phyloP scores from a whole-genome alignment of 2,888 invertebrate genomes.

The Pomacea canaliculata region DNA sequence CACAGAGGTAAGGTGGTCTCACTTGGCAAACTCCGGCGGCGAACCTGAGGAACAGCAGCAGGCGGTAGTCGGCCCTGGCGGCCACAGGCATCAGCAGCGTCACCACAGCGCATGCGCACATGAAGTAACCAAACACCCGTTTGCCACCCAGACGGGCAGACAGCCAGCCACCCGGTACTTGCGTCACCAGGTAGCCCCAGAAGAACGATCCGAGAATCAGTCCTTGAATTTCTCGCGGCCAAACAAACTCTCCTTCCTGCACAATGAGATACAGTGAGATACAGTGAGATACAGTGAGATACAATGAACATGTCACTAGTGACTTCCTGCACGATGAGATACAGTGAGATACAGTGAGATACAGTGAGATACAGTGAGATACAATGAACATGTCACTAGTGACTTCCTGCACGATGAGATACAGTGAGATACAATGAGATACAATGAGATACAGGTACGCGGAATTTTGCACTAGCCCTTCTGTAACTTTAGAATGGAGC shows the following conservation, averaged over 20 bases:
- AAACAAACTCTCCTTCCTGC: conserved; percentile 49
- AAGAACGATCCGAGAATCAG: conserved; percentile 60
- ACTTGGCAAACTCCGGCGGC: conserved; percentile 87
- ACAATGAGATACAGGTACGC: no score
- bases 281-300: neutral
- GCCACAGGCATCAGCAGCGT: conserved; percentile 84
- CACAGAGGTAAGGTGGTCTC: neutral
- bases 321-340: no score
- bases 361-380: no score
- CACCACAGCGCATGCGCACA: conserved; percentile 84
- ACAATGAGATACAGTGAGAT: neutral
- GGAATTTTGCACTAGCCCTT: no score
- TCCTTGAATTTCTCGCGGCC: conserved; percentile 55
- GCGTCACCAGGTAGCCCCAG: conserved; percentile 62
- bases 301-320: no score
- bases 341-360: no score
- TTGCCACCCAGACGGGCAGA: conserved; percentile 88
- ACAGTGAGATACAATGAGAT: no score
- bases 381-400: no score
- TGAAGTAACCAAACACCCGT: conserved; percentile 83
- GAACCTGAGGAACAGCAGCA: conserved; percentile 80
- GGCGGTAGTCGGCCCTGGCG: conserved; percentile 78
- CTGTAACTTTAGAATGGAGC: no score
- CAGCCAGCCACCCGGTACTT: conserved; percentile 69
- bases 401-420: no score